Conservation (phyloP, 2,888 invertebrate genomes). For the Rhagium mordax region DNA sequence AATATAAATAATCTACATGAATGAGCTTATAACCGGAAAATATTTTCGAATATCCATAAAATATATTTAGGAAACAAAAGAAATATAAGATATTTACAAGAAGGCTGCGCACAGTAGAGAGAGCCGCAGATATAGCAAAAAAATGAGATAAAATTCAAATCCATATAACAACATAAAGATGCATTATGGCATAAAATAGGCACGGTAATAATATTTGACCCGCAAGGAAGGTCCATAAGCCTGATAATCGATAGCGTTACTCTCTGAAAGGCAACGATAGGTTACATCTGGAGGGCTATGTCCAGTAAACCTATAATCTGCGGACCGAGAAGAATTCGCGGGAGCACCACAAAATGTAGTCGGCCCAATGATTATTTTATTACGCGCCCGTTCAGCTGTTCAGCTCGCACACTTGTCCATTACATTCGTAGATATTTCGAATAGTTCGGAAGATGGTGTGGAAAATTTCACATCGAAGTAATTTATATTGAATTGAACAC, state of each 20-base stretch:
- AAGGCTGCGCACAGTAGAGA: not conserved
- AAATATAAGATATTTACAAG: too few relatives aligned
- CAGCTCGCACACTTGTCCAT: not conserved
- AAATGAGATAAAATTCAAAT: not conserved
- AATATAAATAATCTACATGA: too few relatives aligned
- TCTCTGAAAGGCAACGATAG: not conserved
- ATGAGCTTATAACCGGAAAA: too few relatives aligned
- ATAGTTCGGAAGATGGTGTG: not conserved
- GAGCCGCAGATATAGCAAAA: not conserved
- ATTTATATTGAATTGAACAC: too few relatives aligned
- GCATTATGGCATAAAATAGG: not conserved
- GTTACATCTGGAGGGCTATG: not conserved
- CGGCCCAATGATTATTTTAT: constrained; percentile 11
- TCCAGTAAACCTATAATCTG: constrained; percentile 5
- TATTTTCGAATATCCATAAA: too few relatives aligned
- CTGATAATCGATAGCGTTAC: constrained; percentile 2
- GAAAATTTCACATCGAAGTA: too few relatives aligned
- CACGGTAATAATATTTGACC: constrained; percentile 1
- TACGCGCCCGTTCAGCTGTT: not conserved
- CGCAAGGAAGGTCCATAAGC: not conserved
- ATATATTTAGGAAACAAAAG: too few relatives aligned
- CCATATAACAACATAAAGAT: not conserved
- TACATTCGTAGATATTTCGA: not conserved
- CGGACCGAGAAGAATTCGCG: constrained; percentile 3
- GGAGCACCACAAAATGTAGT: constrained; percentile 1